Base-by-base conservation (phyloP, 2,113 vertebrate genomes). In the Chrysemys picta region DNA sequence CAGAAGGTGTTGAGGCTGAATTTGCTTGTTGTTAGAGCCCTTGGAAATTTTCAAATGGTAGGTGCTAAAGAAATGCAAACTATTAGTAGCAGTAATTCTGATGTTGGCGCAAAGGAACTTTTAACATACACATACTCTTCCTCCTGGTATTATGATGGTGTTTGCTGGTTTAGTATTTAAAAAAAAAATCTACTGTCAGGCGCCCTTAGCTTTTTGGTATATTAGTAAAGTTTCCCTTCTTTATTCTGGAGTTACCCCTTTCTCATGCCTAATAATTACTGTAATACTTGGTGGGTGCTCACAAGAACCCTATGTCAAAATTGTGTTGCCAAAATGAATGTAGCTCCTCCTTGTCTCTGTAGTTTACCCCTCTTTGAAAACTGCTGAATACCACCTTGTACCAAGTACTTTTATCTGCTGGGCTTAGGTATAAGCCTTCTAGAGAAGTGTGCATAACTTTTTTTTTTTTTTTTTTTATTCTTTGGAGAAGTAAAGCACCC, bases 301-400 rank as follows among this genome's bases (percentile, higher is more conserved):
- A n/a, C 45, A 80, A 56, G 69, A 88, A 54, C 72, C 6, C 69
- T n/a, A 2, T 45, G 22, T 86, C 10, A 65, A 7, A 79, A 52
- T 79, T 80, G 27, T 50, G 1, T 76, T 79, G 22, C n/a, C n/a
- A 2, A 78, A 35, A 24, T 0, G 0, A 85, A 1, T 80, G 59
- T 25, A 13, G 45, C 16, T 56, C 90, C 54, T 82, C 16, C 45
- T 8, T 29, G 29, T 57, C 50, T 25, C 54, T 78, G 17, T 54
- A 78, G 4, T 47, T 88, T 24, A 21, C 35, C 79, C 78, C 54
- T 49, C 72, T 59, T 62, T 52, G 45, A 52, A 24, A 42, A 12
- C 38, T 9, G 42, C 78, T 8, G 42, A 80, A 50, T 84, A 8
- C 53, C 80, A 0, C 84, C 62, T 84, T 82, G 82, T 49, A 35